Evolutionary conservation across 1,140 invertebrate genomes (phyloP).

Genomic region (Paramacrobiotus metropolitanus): DNA sequence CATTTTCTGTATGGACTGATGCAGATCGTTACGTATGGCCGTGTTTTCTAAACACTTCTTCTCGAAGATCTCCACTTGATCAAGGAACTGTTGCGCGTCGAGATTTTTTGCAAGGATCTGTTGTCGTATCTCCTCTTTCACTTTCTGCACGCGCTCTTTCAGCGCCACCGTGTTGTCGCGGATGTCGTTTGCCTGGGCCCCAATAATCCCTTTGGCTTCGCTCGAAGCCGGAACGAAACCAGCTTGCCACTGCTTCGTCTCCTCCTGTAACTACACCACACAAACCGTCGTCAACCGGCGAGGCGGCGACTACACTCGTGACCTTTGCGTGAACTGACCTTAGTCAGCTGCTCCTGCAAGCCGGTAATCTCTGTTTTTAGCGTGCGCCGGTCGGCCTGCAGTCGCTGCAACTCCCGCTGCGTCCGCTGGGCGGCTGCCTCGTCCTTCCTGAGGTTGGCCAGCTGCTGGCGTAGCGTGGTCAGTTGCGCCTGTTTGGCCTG

Average conservation of each 20-base stretch:
- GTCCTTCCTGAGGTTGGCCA: neutral
- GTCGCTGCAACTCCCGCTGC: neutral
- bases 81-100: neutral
- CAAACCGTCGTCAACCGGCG: too few species aligned
- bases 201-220: neutral
- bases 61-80: neutral
- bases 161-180: neutral
- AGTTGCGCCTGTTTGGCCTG: neutral
- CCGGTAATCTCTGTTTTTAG: neutral
- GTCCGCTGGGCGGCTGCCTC: neutral
- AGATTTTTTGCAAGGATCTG: neutral
- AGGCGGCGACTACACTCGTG: too few species aligned
- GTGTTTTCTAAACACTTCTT: neutral
- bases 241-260: neutral
- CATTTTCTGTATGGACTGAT: neutral
- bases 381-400: neutral
- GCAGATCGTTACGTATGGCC: neutral
- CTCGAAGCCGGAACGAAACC: neutral
- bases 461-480: neutral
- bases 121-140: neutral
- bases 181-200: neutral
- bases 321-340: too few species aligned
- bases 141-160: neutral
- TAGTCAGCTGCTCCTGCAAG: neutral
- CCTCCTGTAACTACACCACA: neutral